Evolutionary conservation across 2,888 invertebrate genomes (phyloP).

Genomic region (Sepioteuthis lessoniana): DNA sequence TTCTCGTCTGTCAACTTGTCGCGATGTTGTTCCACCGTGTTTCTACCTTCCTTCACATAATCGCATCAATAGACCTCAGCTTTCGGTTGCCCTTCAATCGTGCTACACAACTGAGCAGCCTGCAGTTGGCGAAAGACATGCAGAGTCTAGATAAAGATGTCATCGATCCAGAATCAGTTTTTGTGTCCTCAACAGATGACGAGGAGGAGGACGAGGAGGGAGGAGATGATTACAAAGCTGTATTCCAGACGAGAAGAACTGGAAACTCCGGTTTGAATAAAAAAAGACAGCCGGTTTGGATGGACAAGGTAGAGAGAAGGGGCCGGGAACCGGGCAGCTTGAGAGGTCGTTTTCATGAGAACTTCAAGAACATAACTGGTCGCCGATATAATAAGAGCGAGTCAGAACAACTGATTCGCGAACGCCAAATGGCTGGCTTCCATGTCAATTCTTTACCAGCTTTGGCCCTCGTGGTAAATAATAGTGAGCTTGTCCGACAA

Average conservation of each 20-base stretch:
- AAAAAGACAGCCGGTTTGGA: not conserved
- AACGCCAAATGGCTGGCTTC: not conserved
- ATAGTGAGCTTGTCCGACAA: not conserved
- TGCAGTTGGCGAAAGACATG: not conserved
- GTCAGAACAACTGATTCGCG: not conserved
- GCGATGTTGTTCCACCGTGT: conserved; percentile 99
- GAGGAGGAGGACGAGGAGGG: not conserved
- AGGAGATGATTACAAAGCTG: not conserved
- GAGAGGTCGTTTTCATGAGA: not conserved
- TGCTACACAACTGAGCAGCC: not conserved
- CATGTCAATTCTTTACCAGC: not conserved
- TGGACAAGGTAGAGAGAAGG: not conserved
- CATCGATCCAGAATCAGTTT: not conserved
- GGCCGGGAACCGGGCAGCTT: not conserved
- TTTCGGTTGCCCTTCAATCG: conserved; percentile 15
- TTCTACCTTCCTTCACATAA: conserved; percentile 94
- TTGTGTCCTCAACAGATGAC: not conserved
- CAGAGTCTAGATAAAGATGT: conserved; percentile 36
- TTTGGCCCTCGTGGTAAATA: not conserved
- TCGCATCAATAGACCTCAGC: conserved; percentile 85
- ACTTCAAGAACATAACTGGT: not conserved
- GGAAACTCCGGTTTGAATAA: not conserved
- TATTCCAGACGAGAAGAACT: not conserved
- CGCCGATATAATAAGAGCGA: not conserved
- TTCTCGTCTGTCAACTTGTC: conserved; percentile 94